These are phyloP conservation scores for Dermolepida albohirtum DNA, from an alignment of 2,888 invertebrate species.

Conservation along the genomic window DNA sequence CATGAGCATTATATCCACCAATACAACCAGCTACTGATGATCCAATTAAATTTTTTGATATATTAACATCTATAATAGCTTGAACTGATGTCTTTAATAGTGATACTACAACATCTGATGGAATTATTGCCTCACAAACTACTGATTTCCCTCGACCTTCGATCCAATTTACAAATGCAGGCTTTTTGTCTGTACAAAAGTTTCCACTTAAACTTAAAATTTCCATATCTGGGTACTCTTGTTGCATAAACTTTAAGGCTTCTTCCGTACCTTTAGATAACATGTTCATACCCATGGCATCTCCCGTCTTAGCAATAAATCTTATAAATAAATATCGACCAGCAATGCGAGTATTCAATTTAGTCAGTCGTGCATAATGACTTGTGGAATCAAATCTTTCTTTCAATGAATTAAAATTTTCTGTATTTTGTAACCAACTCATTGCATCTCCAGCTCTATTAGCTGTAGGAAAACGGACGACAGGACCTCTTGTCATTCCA, in stretches of 20 bases:
- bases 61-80: constrained; percentile 89
- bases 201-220: constrained; percentile 96
- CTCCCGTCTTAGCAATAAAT: constrained; percentile 95
- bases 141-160: constrained; percentile 97
- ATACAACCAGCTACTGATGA: constrained; percentile 95
- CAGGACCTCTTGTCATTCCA: constrained; percentile 98
- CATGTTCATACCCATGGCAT: constrained; percentile 99
- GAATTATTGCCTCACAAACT: constrained; percentile 91
- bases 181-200: constrained; percentile 98
- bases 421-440: constrained; percentile 83
- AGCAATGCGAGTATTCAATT: constrained; percentile 86
- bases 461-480: constrained; percentile 86
- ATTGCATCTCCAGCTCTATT: constrained; percentile 82
- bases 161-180: constrained; percentile 98
- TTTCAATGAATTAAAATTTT: constrained; percentile 85
- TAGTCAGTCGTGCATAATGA: constrained; percentile 87
- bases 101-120: constrained; percentile 77
- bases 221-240: constrained; percentile 88
- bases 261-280: constrained; percentile 96
- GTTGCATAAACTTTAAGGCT: constrained; percentile 81
- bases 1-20: constrained; percentile 97
- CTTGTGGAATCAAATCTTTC: constrained; percentile 92
- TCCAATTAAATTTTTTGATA: constrained; percentile 93
- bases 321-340: constrained; percentile 90
- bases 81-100: constrained; percentile 89